Base-by-base conservation (phyloP, 2,797 vertebrate species). In the Hydrolagus colliei region DNA sequence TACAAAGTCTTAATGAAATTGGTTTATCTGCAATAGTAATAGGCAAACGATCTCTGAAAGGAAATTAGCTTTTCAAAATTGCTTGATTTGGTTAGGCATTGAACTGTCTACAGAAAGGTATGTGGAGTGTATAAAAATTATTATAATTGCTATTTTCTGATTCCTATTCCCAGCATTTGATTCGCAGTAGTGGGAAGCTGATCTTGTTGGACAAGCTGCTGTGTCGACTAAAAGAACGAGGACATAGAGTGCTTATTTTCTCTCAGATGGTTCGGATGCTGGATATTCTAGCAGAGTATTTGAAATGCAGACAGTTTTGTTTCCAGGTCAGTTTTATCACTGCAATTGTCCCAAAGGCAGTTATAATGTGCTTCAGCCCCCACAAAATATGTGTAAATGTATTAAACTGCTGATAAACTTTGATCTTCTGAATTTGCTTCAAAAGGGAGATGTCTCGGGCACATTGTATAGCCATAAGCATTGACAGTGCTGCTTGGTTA, bases 221-320 rank as follows among this genome's bases (percentile, higher is more conserved):
- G 90, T 90, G 98, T 88, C 96, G 98, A 86, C 91, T 99, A 84
- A 95, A 96, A 92, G 98, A 99, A 90, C 94, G 97, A 87, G 97
- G 98, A 85, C 98, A 97, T 90, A 92, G 98, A 90, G 98, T 99
- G 67, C 95, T 99, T 86, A 99, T 99, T 90, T 99, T 99, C 93
- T 99, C 98, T 87, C 98, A 99, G 92, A 99, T 99, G 98, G 98
- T 99, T 88, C 95, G 98, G 91, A 99, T 99, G 97, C 95, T 99
- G 91, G 97, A 99, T 93, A 98, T 99, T 91, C 94, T 99, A 89
- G 98, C 98, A 79, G 98, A 99, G 0, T 99, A 99, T 91, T 93
- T 99, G 90, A 97, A 95, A 90, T 95, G 95, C 77, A 93, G 96
- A 22, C 97, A 98, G 61, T 99, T 99, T 88, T 93, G 96, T 0